A percentile compares a stretch with the other conserved stretches of the same genome.
These are phyloP conservation scores for Fundulus diaphanus DNA, from an alignment of 2,797 vertebrate species.

Conservation along the genomic window DNA sequence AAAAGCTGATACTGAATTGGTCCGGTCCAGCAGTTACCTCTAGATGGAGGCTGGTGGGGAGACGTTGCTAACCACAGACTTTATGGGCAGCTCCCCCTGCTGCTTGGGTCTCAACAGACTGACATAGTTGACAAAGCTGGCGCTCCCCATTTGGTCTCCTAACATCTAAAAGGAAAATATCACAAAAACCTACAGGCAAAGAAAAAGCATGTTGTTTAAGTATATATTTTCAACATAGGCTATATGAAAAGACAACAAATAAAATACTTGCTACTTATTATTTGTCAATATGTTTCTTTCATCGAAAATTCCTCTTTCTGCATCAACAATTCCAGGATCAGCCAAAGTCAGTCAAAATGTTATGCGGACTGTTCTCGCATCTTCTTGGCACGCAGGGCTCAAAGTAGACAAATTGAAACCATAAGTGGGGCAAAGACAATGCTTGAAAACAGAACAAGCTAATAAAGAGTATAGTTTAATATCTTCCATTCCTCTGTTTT, in stretches of 20 bases:
- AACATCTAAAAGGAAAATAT: too few species aligned
- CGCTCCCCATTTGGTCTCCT: too few species aligned
- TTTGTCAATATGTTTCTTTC: neutral
- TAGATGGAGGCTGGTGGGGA: too few species aligned
- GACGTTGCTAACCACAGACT: too few species aligned
- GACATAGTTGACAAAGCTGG: too few species aligned
- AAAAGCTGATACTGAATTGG: neutral
- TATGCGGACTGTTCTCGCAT: constrained; percentile 8
- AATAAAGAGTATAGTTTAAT: constrained; percentile 90
- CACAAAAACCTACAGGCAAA: neutral
- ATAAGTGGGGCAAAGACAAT: constrained; percentile 83
- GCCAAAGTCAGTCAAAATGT: constrained; percentile 2
- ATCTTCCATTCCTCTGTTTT: constrained; percentile 85
- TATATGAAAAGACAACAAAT: too few species aligned
- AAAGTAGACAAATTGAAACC: constrained; percentile 81
- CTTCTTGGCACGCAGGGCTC: constrained; percentile 68
- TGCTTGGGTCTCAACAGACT: too few species aligned
- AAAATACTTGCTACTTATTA: neutral
- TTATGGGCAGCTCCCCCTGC: too few species aligned
- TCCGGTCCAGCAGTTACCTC: too few species aligned
- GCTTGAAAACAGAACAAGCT: constrained; percentile 94
- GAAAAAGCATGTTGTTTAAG: neutral
- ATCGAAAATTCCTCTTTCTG: neutral
- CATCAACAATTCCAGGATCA: neutral
- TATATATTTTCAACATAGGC: too few species aligned